Evolutionary conservation across 2,888 invertebrate genomes (phyloP).

Genomic region (Erynnis tages): DNA sequence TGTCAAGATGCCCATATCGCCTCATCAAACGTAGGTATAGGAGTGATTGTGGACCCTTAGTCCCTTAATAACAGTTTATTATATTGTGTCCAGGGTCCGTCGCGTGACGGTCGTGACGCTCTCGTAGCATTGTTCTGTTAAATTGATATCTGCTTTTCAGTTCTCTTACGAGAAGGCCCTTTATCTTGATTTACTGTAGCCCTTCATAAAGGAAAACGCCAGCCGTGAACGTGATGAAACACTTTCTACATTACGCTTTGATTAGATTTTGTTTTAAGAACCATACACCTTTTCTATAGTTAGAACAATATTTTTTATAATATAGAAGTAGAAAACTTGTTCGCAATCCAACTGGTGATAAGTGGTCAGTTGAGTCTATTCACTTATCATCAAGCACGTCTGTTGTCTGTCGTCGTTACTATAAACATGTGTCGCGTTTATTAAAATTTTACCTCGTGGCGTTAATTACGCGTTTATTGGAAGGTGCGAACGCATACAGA

Average conservation of each 20-base stretch:
- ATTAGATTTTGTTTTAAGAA: slow-evolving; percentile 3
- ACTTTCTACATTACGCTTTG: slow-evolving; percentile 13
- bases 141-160: slow-evolving; percentile 60
- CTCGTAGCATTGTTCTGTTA: slow-evolving; percentile 48
- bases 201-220: slow-evolving; percentile 44
- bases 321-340: too few species aligned
- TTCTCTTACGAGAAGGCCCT: slow-evolving; percentile 46
- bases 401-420: too few species aligned
- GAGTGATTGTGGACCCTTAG: too few species aligned
- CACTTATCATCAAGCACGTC: too few species aligned
- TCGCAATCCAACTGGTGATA: too few species aligned
- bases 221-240: slow-evolving; percentile 9
- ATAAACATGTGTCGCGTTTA: slow-evolving; percentile 7
- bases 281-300: too few species aligned
- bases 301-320: too few species aligned
- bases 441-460: slow-evolving; percentile 15
- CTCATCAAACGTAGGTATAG: too few species aligned
- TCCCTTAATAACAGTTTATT: slow-evolving; percentile 35
- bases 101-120: slow-evolving; percentile 57
- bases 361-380: too few species aligned
- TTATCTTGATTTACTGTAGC: slow-evolving; percentile 59
- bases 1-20: too few species aligned
- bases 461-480: slow-evolving; percentile 15
- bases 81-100: slow-evolving; percentile 33
- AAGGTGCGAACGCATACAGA: slow-evolving; percentile 45